Percentiles rank a stretch among this genome's conserved stretches.
phyloP scores from a whole-genome alignment of 2,888 invertebrate species.

The Amiota mariae region DNA sequence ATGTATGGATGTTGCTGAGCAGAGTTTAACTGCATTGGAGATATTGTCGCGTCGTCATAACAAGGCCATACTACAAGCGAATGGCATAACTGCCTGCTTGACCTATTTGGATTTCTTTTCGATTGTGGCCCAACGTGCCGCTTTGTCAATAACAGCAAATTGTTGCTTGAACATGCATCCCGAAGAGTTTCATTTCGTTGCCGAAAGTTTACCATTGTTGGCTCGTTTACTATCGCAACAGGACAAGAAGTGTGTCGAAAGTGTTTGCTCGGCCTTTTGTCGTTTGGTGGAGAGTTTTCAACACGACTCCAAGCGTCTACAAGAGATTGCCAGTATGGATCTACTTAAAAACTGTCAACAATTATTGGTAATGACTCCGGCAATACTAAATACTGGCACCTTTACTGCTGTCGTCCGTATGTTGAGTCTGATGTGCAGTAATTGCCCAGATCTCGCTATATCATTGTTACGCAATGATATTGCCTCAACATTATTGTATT shows the following conservation, averaged over 20 bases:
- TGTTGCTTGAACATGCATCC: constrained; percentile 95
- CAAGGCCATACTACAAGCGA: constrained; percentile 94
- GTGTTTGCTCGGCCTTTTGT: constrained; percentile 96
- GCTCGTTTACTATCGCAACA: constrained; percentile 87
- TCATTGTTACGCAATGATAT: constrained; percentile 94
- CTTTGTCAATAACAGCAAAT: constrained; percentile 96
- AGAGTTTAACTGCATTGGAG: constrained; percentile 96
- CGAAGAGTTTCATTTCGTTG: constrained; percentile 95
- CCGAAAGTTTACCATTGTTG: constrained; percentile 89
- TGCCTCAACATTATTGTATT: constrained; percentile 93
- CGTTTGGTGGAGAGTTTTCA: constrained; percentile 97
- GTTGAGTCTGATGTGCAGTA: constrained; percentile 96
- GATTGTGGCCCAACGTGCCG: constrained; percentile 96
- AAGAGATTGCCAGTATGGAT: constrained; percentile 92
- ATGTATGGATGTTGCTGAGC: constrained; percentile 99
- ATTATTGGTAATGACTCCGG: constrained; percentile 91
- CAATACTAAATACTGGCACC: constrained; percentile 94
- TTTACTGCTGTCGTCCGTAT: constrained; percentile 97
- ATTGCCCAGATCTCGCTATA: constrained; percentile 94
- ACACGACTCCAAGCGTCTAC: constrained; percentile 89
- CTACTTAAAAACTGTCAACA: constrained; percentile 95
- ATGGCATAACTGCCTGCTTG: constrained; percentile 96
- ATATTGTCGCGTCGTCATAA: constrained; percentile 97
- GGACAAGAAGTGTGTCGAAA: constrained; percentile 98
- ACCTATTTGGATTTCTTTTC: constrained; percentile 99